Evolutionary conservation across 1,140 invertebrate species (phyloP).

Genomic region (Trachymyrmex cornetzi): DNA sequence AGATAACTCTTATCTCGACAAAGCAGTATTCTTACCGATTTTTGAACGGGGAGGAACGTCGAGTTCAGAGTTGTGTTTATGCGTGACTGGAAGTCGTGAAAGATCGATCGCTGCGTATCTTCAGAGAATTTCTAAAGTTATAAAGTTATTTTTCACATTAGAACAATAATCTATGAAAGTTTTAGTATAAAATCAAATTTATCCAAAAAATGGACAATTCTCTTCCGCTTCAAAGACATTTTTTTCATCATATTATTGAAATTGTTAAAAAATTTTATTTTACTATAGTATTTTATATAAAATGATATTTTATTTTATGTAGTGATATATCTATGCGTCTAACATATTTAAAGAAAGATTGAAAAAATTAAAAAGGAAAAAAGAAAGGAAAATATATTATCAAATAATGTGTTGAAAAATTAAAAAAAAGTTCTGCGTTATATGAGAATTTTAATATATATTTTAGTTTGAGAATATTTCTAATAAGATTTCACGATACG

Average conservation of each 20-base stretch:
- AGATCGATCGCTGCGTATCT: constrained; percentile 14
- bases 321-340: not conserved
- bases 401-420: not conserved
- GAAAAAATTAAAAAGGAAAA: not conserved
- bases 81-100: constrained; percentile 6
- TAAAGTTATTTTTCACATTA: not conserved
- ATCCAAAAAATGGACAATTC: not conserved
- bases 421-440: not conserved
- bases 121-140: not conserved
- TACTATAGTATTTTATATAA: not conserved
- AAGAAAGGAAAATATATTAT: not conserved
- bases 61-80: constrained; percentile 59
- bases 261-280: not conserved
- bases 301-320: not conserved
- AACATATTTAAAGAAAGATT: not conserved
- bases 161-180: not conserved
- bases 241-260: not conserved
- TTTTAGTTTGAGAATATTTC: not conserved
- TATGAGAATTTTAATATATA: not conserved
- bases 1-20: constrained; percentile 85
- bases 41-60: constrained; percentile 50
- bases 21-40: constrained; percentile 83
- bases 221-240: not conserved
- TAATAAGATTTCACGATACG: constrained; percentile 25
- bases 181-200: not conserved